Conservation (phyloP, 2,888 invertebrate genomes). For the Polyommatus icarus region DNA sequence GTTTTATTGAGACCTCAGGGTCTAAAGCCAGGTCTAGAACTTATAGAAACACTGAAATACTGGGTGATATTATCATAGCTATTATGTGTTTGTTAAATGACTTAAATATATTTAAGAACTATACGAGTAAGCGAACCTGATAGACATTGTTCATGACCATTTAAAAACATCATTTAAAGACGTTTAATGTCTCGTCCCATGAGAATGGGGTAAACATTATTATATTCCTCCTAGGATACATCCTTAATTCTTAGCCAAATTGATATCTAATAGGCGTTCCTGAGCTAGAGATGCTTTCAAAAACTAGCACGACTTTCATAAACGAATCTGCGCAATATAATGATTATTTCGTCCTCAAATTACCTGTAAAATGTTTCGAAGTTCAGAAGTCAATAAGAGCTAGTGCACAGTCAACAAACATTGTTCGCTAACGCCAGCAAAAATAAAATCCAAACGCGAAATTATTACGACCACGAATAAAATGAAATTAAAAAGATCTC, state of each 20-base stretch:
- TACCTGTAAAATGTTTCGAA: background rate
- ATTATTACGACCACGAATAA: constrained; percentile 24
- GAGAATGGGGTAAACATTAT: too few relatives aligned
- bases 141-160: too few relatives aligned
- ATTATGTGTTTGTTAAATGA: background rate
- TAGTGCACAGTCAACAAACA: constrained; percentile 3
- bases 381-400: background rate
- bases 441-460: constrained; percentile 4
- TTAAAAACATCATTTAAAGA: too few relatives aligned
- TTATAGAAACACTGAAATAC: background rate
- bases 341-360: background rate
- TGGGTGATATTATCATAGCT: background rate
- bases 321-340: background rate
- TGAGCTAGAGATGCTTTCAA: too few relatives aligned
- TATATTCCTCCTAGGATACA: too few relatives aligned
- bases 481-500: constrained; percentile 30
- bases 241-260: too few relatives aligned
- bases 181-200: too few relatives aligned
- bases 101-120: background rate
- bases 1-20: constrained; percentile 46
- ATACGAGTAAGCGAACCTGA: too few relatives aligned
- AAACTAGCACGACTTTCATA: too few relatives aligned
- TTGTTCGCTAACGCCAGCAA: background rate
- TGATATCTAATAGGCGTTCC: too few relatives aligned
- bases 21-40: constrained; percentile 19